phyloP scores from a whole-genome alignment of 2,888 invertebrate species.

The Pachycephus smyrnensis region DNA sequence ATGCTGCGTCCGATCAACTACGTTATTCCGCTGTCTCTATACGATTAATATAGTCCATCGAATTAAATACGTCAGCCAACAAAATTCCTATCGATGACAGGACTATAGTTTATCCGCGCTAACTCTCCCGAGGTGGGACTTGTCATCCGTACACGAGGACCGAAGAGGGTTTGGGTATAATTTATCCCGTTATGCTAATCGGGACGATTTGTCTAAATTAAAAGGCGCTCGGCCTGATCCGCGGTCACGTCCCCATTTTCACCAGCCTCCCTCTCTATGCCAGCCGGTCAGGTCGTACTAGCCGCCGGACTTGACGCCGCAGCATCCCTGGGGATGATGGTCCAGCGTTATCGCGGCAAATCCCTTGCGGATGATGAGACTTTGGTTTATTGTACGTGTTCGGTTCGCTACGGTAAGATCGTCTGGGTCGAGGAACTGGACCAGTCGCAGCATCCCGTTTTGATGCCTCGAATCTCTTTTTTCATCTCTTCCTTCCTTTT shows the following conservation, averaged over 20 bases:
- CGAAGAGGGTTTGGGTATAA: conserved; percentile 50
- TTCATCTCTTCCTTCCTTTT: conserved; percentile 25
- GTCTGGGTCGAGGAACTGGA: conserved; percentile 7
- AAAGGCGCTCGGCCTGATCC: conserved; percentile 44
- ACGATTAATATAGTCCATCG: background rate
- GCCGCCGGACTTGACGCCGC: conserved; percentile 6
- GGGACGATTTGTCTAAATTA: conserved; percentile 68
- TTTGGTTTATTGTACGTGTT: conserved; percentile 66
- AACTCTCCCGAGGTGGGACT: background rate
- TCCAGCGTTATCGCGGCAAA: conserved; percentile 62
- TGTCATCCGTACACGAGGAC: conserved; percentile 1
- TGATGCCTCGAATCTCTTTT: conserved; percentile 19
- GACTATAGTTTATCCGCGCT: conserved; percentile 4
- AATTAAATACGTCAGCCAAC: background rate
- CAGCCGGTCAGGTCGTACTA: conserved; percentile 1
- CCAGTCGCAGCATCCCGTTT: conserved; percentile 4
- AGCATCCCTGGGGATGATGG: conserved; percentile 44
- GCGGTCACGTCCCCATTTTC: conserved; percentile 45
- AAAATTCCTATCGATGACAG: background rate
- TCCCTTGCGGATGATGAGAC: conserved; percentile 66
- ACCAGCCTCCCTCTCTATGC: conserved; percentile 25
- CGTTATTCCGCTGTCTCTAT: background rate
- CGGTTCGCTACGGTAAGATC: conserved; percentile 18
- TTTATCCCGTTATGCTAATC: conserved; percentile 68
- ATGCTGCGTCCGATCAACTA: background rate